Evolutionary conservation across 2,888 invertebrate species (phyloP).

Genomic region (Mimumesa dahlbomi): DNA sequence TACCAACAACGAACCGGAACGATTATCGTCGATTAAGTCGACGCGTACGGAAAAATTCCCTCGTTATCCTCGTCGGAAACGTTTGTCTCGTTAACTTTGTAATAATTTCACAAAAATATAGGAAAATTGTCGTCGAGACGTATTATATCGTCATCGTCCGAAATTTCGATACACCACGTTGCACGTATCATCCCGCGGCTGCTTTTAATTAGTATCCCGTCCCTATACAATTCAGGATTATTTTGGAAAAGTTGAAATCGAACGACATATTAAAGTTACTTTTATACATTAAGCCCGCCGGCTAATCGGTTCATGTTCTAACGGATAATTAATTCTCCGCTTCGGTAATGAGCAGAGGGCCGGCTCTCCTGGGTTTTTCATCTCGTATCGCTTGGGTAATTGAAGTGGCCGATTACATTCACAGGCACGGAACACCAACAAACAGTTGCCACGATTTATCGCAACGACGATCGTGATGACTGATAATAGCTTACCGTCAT

Average conservation of each 20-base stretch:
- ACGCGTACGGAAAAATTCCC: not conserved
- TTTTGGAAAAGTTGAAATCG: not conserved
- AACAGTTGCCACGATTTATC: constrained; percentile 27
- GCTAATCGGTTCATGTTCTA: constrained; percentile 24
- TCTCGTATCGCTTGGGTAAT: constrained; percentile 33
- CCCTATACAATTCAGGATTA: not conserved
- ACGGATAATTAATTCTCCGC: constrained; percentile 43
- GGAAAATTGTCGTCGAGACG: too few species aligned
- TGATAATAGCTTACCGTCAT: too few species aligned
- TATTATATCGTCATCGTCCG: too few species aligned
- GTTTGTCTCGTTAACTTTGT: not conserved
- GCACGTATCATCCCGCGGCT: not conserved
- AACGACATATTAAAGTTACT: not conserved
- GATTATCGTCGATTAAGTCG: not conserved
- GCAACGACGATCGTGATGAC: constrained; percentile 18
- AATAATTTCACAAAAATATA: too few species aligned
- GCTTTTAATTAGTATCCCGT: not conserved
- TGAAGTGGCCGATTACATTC: constrained; percentile 41
- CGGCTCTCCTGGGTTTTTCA: constrained; percentile 36
- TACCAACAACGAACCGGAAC: not conserved
- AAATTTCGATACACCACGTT: not conserved
- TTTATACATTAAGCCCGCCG: not conserved
- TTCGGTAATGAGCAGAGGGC: constrained; percentile 42
- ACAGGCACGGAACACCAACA: constrained; percentile 26
- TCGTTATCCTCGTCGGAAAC: not conserved